These are phyloP conservation scores for Taurulus bubalis DNA, from an alignment of 2,113 vertebrate species.

Conservation along the genomic window DNA sequence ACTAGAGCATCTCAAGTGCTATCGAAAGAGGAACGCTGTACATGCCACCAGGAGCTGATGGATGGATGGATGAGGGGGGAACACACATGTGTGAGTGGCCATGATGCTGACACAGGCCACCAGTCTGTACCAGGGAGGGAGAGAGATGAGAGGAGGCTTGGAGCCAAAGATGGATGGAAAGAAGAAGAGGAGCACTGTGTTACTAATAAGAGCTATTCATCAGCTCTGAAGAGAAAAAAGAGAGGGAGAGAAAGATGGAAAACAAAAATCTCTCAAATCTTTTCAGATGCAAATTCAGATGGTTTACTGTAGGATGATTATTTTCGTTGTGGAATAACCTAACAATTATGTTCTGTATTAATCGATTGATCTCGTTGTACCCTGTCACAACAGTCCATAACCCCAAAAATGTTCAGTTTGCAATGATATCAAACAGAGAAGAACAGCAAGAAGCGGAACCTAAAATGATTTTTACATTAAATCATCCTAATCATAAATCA, in stretches of 20 bases:
- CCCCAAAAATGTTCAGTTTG: background rate
- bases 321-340: background rate
- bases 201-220: slow-evolving; percentile 71
- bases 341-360: background rate
- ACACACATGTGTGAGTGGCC: slow-evolving; percentile 23
- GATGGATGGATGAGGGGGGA: slow-evolving; percentile 48
- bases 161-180: slow-evolving; percentile 64
- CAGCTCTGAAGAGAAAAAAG: slow-evolving; percentile 35
- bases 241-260: slow-evolving; percentile 17
- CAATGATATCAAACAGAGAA: background rate
- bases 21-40: slow-evolving; percentile 53
- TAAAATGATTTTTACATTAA: background rate
- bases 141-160: slow-evolving; percentile 52
- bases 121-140: slow-evolving; percentile 73
- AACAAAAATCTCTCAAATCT: slow-evolving; percentile 32
- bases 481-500: background rate
- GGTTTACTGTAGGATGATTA: background rate
- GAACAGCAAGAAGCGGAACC: background rate
- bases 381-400: background rate
- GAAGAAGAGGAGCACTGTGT: slow-evolving; percentile 70
- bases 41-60: slow-evolving; percentile 52
- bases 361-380: background rate
- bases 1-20: slow-evolving; percentile 55
- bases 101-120: slow-evolving; percentile 68
- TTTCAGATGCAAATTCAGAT: slow-evolving; percentile 36